phyloP scores from a whole-genome alignment of 92 coral and sea anemone species.

The Palythoa grandis region DNA sequence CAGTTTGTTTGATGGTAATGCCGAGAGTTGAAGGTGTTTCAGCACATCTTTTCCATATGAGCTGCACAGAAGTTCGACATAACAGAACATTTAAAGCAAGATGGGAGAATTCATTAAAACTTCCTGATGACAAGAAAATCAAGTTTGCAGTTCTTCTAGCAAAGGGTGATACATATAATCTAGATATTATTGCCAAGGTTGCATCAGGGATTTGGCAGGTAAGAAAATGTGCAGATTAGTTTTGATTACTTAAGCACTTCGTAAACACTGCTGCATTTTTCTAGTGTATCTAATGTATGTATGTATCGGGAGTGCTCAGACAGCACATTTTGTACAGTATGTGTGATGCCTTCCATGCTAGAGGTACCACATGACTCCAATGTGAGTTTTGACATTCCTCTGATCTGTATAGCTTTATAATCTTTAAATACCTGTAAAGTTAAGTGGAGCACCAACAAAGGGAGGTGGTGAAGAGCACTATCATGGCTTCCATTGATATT shows the following conservation, averaged over 20 bases:
- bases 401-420: too few species aligned
- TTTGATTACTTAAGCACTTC: too few species aligned
- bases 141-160: constrained; percentile 89
- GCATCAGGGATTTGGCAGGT: constrained; percentile 90
- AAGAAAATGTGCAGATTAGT: not conserved
- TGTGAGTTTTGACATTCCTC: too few species aligned
- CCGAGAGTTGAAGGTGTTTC: constrained; percentile 85
- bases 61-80: constrained; percentile 76
- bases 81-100: constrained; percentile 77
- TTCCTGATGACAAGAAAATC: constrained; percentile 71
- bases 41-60: constrained; percentile 76
- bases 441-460: too few species aligned
- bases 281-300: not conserved
- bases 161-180: constrained; percentile 66
- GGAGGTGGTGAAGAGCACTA: too few species aligned
- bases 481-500: too few species aligned
- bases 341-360: too few species aligned
- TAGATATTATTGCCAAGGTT: constrained; percentile 86
- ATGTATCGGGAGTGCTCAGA: not conserved
- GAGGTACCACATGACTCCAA: too few species aligned
- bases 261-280: too few species aligned
- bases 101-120: constrained; percentile 81
- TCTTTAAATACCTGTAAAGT: too few species aligned
- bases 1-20: constrained; percentile 81
- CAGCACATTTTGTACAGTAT: too few species aligned